Conservation (phyloP, 2,113 vertebrate species). For the Lasiurus borealis region DNA sequence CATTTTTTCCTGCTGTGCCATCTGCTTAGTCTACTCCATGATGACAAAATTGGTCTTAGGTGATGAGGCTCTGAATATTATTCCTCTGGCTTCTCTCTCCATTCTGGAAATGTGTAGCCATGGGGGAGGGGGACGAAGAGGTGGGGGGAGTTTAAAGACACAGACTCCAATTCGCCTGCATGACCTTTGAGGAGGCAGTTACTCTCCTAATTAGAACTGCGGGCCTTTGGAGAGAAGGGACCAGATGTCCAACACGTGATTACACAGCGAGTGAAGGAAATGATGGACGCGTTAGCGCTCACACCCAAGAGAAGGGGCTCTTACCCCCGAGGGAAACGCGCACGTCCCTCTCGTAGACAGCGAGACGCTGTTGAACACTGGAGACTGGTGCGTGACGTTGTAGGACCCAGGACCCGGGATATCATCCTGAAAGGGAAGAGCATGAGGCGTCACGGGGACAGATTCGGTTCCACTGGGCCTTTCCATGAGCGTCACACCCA, state of each 20-base stretch:
- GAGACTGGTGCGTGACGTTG: conserved; percentile 63
- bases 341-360: conserved; percentile 90
- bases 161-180: neutral
- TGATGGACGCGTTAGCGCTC: neutral
- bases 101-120: fast-evolving
- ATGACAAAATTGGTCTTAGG: neutral
- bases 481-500: neutral
- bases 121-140: neutral
- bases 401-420: conserved; percentile 89
- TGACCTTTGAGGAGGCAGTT: neutral
- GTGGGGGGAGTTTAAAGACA: neutral
- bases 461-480: neutral
- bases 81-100: neutral
- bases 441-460: neutral
- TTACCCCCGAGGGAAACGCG: conserved; percentile 88
- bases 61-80: neutral
- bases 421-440: conserved; percentile 85
- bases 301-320: neutral
- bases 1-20: neutral
- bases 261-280: neutral
- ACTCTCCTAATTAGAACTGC: neutral
- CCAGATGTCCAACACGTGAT: neutral
- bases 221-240: neutral
- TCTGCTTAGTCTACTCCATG: neutral
- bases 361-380: conserved; percentile 86